Evolutionary conservation across 37 sponge, comb jelly and placozoan species (phyloP).

Genomic region (Oscarella lobularis): DNA sequence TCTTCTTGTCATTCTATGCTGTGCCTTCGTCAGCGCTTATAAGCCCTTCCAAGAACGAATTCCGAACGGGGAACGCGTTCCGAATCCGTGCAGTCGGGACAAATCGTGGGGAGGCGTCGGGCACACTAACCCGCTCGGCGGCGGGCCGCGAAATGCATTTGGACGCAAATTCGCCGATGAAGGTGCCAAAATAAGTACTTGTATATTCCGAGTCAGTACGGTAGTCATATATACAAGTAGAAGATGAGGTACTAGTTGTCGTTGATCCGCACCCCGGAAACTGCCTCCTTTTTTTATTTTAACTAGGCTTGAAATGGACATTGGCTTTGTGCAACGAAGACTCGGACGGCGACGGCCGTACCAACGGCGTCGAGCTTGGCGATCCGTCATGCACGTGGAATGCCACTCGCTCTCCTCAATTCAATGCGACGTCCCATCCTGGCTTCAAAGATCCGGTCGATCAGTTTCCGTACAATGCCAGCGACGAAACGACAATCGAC

Average conservation of each 20-base stretch:
- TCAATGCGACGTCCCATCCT: neutral
- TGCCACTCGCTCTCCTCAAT: too few species aligned
- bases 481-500: neutral
- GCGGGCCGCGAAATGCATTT: neutral
- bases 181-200: too few species aligned
- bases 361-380: conserved; percentile 9
- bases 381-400: conserved; percentile 5
- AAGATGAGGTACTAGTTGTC: too few species aligned
- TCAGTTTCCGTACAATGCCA: neutral
- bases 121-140: neutral
- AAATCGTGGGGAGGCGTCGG: neutral
- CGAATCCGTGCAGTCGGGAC: neutral
- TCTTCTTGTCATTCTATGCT: too few species aligned
- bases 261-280: too few species aligned
- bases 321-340: neutral
- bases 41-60: neutral
- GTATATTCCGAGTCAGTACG: too few species aligned
- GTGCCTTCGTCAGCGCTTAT: too few species aligned
- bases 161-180: neutral
- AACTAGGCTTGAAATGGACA: neutral
- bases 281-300: too few species aligned
- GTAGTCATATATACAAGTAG: too few species aligned
- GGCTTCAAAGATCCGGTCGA: neutral
- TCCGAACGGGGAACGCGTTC: neutral
- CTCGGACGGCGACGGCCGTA: conserved; percentile 7